Evolutionary conservation across 1,140 invertebrate genomes (phyloP).

Genomic region (Oedothorax gibbosus): DNA sequence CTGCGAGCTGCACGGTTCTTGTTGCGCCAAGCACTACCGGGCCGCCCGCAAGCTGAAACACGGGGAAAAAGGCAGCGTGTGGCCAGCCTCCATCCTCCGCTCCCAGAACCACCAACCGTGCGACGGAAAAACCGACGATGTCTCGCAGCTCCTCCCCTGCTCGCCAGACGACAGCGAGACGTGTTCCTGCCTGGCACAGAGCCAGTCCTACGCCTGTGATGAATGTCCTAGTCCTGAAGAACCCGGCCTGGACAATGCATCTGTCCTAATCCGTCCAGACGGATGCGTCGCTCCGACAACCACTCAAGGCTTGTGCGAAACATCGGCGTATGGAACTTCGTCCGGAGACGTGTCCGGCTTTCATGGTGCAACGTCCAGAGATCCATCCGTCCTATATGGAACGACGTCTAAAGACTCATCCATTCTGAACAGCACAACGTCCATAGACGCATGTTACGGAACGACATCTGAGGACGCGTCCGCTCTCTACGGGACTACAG

Average conservation of each 20-base stretch:
- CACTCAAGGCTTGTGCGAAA: neutral
- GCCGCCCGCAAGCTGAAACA: constrained; percentile 22
- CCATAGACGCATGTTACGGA: neutral
- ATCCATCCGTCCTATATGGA: too few relatives aligned
- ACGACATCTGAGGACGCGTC: neutral
- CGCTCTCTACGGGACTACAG: neutral
- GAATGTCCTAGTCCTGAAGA: neutral
- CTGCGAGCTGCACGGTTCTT: constrained; percentile 20
- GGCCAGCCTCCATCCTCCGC: constrained; percentile 38
- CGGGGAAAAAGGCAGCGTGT: constrained; percentile 32
- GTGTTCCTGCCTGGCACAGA: constrained; percentile 29
- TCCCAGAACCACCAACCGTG: constrained; percentile 48
- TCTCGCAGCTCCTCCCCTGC: constrained; percentile 38
- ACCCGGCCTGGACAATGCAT: constrained; percentile 23
- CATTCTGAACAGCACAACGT: too few relatives aligned
- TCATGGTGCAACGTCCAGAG: too few relatives aligned
- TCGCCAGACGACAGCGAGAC: neutral
- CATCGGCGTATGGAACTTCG: neutral
- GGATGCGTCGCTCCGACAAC: neutral
- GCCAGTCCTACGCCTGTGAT: neutral
- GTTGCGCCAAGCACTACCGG: constrained; percentile 29
- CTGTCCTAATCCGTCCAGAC: too few relatives aligned
- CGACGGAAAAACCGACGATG: constrained; percentile 47
- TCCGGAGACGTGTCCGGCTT: neutral
- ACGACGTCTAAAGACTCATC: too few relatives aligned